phyloP scores from a whole-genome alignment of 2,113 vertebrate species.

The Ptilorrhoa leucosticta region DNA sequence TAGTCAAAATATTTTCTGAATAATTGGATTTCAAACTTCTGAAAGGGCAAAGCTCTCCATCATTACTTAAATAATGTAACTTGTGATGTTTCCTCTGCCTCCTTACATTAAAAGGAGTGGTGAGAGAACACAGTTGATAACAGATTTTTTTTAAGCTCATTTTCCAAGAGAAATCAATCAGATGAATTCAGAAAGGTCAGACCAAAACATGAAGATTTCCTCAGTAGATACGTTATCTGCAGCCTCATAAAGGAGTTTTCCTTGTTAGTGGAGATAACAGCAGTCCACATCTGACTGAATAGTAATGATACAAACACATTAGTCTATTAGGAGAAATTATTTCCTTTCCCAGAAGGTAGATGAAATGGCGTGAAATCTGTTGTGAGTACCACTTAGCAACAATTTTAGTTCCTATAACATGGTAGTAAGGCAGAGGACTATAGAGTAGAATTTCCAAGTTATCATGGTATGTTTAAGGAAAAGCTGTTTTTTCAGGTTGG shows the following conservation, averaged over 20 bases:
- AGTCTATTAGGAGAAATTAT: not conserved
- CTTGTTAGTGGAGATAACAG: not conserved
- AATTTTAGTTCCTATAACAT: not conserved
- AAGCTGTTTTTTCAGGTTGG: not conserved
- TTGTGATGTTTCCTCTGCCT: not conserved
- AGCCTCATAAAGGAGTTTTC: not conserved
- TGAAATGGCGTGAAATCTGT: not conserved
- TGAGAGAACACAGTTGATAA: not conserved
- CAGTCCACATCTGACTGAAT: not conserved
- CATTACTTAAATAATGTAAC: not conserved
- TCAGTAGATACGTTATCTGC: not conserved
- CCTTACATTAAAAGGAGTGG: not conserved
- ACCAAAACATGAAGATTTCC: not conserved
- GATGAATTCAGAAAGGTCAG: not conserved
- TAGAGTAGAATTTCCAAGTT: not conserved
- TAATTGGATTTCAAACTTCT: not conserved
- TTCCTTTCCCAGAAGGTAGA: not conserved
- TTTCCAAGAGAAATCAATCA: not conserved
- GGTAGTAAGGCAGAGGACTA: not conserved
- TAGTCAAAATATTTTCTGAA: not conserved
- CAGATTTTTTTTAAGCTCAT: not conserved
- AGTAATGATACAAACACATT: not conserved
- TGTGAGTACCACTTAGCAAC: not conserved
- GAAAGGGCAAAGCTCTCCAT: not conserved
- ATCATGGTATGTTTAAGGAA: not conserved